Conservation (phyloP, 2,113 vertebrate genomes). For the Anhinga rufa region DNA sequence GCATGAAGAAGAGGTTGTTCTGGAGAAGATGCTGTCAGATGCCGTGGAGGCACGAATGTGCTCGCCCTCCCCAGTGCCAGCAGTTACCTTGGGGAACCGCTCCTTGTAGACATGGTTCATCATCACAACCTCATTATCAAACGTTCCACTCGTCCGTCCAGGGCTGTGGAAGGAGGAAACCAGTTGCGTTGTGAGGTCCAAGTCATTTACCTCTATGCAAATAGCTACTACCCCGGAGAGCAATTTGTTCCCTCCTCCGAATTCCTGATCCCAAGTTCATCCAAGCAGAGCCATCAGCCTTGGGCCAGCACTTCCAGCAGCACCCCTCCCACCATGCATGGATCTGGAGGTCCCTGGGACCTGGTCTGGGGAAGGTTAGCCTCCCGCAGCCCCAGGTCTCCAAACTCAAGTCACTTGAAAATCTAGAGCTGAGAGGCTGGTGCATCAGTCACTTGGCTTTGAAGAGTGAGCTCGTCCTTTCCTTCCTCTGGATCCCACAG, state of each 20-base stretch:
- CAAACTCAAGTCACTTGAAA: neutral
- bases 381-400: neutral
- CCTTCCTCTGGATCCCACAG: neutral
- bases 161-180: slow-evolving; percentile 74
- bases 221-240: neutral
- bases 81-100: slow-evolving; percentile 91
- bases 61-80: neutral
- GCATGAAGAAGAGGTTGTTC: neutral
- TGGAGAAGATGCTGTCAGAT: neutral
- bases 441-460: neutral
- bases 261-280: neutral
- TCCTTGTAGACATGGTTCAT: slow-evolving; percentile 99
- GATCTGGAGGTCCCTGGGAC: neutral
- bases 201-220: neutral
- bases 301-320: neutral
- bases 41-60: rapidly evolving
- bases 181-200: rapidly evolving
- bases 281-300: neutral
- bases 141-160: slow-evolving; percentile 82
- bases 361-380: neutral
- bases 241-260: neutral
- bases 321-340: neutral
- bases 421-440: neutral
- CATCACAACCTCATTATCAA: slow-evolving; percentile 96
- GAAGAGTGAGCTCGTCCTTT: neutral